These are phyloP conservation scores for Peromyscus californicus DNA, from an alignment of 2,113 vertebrate species.

Conservation along the genomic window DNA sequence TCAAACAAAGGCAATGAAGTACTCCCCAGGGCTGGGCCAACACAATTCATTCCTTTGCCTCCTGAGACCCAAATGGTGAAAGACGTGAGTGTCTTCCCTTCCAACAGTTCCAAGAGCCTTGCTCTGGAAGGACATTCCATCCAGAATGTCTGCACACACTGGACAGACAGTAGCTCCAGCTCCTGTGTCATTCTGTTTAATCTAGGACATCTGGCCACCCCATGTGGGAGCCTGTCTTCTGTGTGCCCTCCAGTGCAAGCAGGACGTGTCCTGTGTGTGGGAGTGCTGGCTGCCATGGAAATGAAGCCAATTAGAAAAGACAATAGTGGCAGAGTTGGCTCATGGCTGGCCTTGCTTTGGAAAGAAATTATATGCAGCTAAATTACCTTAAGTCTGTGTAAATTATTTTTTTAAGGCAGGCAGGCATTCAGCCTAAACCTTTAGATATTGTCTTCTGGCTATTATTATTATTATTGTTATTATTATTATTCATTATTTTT, in stretches of 20 bases:
- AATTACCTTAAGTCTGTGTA: not conserved
- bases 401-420: slow-evolving; percentile 35
- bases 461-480: not conserved
- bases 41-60: slow-evolving; percentile 68
- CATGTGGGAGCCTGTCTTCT: slow-evolving; percentile 52
- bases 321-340: slow-evolving; percentile 20
- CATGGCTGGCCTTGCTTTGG: slow-evolving; percentile 5
- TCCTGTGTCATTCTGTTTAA: slow-evolving; percentile 70
- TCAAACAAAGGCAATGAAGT: slow-evolving; percentile 77
- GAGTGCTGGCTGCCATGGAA: slow-evolving; percentile 58
- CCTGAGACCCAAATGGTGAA: slow-evolving; percentile 74
- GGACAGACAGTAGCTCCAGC: slow-evolving; percentile 52
- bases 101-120: slow-evolving; percentile 71
- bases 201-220: slow-evolving; percentile 57
- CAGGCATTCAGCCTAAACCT: slow-evolving; percentile 7
- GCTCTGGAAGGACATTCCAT: slow-evolving; percentile 72
- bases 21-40: slow-evolving; percentile 48
- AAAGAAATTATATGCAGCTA: slow-evolving; percentile 25
- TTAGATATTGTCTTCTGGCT: not conserved
- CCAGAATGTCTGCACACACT: slow-evolving; percentile 37
- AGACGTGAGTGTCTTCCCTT: slow-evolving; percentile 65
- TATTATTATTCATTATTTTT: not conserved
- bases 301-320: slow-evolving; percentile 58
- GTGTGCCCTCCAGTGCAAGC: slow-evolving; percentile 48
- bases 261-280: slow-evolving; percentile 34